Conservation (phyloP, 2,113 vertebrate species). For the Siniperca chuatsi region DNA sequence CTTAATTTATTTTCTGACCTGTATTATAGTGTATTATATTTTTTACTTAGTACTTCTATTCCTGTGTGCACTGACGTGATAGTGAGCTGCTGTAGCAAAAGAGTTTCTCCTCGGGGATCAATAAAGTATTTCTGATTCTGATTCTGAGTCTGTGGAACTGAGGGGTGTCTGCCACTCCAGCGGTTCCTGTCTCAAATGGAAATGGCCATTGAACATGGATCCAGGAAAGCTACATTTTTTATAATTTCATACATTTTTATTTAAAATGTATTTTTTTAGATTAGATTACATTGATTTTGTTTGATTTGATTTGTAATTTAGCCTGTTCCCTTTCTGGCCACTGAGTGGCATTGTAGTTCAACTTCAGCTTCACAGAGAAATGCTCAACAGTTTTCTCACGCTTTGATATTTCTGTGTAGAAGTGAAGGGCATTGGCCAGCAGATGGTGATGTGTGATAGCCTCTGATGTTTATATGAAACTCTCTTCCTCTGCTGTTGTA, state of each 20-base stretch:
- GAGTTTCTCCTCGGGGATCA: no score
- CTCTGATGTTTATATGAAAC: neutral
- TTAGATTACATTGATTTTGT: neutral
- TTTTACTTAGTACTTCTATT: no score
- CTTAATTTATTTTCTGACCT: no score
- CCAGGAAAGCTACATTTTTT: neutral
- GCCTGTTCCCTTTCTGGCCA: constrained; percentile 44
- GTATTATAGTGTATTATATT: no score
- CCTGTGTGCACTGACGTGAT: no score
- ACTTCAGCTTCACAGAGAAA: neutral
- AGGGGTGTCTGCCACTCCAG: no score
- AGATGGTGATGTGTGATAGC: constrained; percentile 63
- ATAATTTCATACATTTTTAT: neutral
- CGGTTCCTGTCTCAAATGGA: neutral
- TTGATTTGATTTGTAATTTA: neutral
- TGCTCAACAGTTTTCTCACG: neutral
- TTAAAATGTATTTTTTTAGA: neutral
- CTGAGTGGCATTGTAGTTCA: constrained; percentile 37
- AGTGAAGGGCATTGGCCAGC: constrained; percentile 50
- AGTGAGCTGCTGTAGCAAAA: no score
- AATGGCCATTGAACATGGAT: neutral
- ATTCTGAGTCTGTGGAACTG: no score
- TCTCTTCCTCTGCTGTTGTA: neutral
- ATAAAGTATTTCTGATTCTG: no score
- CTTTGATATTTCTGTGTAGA: neutral